These are phyloP conservation scores for Dromococcyx pavoninus DNA, from an alignment of 2,797 vertebrate species.

Conservation along the genomic window DNA sequence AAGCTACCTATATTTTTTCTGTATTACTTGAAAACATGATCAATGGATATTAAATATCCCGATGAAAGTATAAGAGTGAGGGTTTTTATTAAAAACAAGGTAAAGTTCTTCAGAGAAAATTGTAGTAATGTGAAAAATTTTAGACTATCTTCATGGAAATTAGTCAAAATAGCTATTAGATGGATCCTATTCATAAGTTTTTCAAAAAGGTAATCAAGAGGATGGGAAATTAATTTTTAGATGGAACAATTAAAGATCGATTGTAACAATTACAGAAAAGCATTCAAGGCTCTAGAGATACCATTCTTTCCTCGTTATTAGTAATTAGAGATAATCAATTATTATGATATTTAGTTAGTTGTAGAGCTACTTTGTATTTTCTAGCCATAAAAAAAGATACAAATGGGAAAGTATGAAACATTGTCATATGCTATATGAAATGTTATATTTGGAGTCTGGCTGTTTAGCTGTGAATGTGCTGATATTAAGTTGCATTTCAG, in stretches of 20 bases:
- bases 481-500: background rate
- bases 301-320: background rate
- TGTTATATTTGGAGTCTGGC: background rate
- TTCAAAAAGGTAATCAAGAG: constrained; percentile 1
- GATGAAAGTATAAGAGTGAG: background rate
- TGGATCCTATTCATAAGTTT: background rate
- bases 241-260: constrained; percentile 39
- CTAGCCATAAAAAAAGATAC: background rate
- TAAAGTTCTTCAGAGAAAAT: background rate
- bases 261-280: background rate
- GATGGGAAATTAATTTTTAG: constrained; percentile 43
- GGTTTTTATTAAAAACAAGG: background rate
- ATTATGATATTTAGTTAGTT: background rate
- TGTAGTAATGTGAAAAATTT: background rate
- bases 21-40: background rate
- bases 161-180: constrained; percentile 16
- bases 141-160: background rate
- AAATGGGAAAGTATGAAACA: background rate
- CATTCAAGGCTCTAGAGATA: background rate
- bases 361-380: background rate
- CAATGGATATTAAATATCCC: background rate
- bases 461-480: background rate
- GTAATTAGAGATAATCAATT: constrained; percentile 23
- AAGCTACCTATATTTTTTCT: background rate
- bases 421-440: background rate